Evolutionary conservation across 2,888 invertebrate genomes (phyloP).

Genomic region (Aleiodes alternator): DNA sequence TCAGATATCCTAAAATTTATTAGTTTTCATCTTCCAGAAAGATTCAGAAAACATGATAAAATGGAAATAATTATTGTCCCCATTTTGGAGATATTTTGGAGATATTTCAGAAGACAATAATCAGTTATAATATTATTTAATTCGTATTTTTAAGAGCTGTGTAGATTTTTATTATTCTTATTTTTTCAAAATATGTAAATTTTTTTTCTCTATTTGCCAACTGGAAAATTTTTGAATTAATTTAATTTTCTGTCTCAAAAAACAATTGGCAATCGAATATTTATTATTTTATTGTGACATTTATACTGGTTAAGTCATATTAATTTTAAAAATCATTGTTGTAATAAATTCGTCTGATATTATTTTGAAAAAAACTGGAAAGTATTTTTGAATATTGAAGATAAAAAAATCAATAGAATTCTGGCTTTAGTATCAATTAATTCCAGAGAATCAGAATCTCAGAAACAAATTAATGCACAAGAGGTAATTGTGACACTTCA

Average conservation of each 20-base stretch:
- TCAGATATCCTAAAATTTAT: too few relatives aligned
- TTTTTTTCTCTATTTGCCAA: not conserved
- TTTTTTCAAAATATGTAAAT: too few relatives aligned
- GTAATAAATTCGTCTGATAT: not conserved
- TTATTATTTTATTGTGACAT: slow-evolving; percentile 9
- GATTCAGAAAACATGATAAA: too few relatives aligned
- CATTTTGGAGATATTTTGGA: too few relatives aligned
- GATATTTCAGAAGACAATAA: too few relatives aligned
- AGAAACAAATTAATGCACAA: not conserved
- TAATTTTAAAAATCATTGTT: not conserved
- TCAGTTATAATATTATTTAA: not conserved
- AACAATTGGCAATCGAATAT: slow-evolving; percentile 2
- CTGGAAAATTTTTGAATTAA: not conserved
- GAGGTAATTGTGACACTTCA: slow-evolving; percentile 10
- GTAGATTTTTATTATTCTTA: not conserved
- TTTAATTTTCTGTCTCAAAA: not conserved
- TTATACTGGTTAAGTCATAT: slow-evolving; percentile 6
- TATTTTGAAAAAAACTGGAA: not conserved
- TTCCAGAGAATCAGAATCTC: not conserved
- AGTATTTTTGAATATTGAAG: slow-evolving; percentile 3
- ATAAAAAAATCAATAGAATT: not conserved
- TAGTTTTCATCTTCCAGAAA: too few relatives aligned
- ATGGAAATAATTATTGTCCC: too few relatives aligned
- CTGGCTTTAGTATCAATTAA: not conserved
- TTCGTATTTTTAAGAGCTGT: not conserved